A percentile compares a stretch with the other conserved stretches of the same genome.
Conservation (phyloP, 2,888 invertebrate species). For the Podabrus alpinus region DNA sequence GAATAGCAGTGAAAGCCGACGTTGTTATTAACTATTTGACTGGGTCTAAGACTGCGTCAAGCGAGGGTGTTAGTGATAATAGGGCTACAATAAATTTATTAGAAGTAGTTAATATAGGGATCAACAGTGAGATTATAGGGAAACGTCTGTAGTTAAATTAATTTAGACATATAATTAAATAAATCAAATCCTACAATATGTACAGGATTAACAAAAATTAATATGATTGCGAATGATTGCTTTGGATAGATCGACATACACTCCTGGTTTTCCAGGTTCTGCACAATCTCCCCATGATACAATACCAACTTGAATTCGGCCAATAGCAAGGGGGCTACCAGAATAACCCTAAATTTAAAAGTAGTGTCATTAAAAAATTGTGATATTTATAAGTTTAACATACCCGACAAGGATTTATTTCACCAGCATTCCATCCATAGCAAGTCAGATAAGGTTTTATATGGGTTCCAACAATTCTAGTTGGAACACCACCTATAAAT, state of each 20-base stretch:
- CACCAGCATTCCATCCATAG: background rate
- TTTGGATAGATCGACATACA: background rate
- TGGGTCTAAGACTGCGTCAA: no score
- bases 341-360: background rate
- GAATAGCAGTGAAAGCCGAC: no score
- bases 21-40: no score
- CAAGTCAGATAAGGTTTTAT: no score
- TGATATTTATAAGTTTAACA: background rate
- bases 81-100: no score
- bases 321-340: background rate
- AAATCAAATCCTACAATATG: background rate
- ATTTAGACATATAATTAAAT: no score
- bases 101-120: no score
- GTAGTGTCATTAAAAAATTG: background rate
- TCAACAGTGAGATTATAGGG: no score
- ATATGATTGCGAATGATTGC: background rate
- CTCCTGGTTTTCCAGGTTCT: background rate
- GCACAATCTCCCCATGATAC: constrained; percentile 4
- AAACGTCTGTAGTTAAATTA: no score
- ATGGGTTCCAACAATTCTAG: no score
- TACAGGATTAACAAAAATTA: background rate
- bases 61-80: no score
- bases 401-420: constrained; percentile 4
- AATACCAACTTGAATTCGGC: background rate
- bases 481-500: constrained; percentile 48